Percentiles rank a stretch among this genome's conserved stretches.
phyloP scores from a whole-genome alignment of 2,797 vertebrate species.

The Micropoecilia bifurca region DNA sequence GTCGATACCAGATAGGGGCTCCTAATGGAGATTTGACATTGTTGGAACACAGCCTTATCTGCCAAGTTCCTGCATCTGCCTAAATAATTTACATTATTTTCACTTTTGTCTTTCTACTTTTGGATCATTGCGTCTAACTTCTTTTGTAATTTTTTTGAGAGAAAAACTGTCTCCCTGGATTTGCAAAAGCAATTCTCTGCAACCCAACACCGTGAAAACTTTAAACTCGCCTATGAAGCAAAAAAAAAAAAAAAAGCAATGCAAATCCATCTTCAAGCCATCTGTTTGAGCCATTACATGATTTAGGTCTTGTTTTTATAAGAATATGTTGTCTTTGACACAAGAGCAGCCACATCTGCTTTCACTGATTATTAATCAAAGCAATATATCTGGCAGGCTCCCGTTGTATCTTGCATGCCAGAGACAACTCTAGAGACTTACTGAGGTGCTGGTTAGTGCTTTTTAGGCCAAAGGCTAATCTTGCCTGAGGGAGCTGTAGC shows the following conservation, averaged over 20 bases:
- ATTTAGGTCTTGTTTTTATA: constrained; percentile 42
- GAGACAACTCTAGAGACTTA: constrained; percentile 37
- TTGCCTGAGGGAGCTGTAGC: constrained; percentile 59
- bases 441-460: constrained; percentile 44
- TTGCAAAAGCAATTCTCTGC: background rate
- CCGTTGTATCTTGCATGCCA: constrained; percentile 36
- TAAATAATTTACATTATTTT: constrained; percentile 43
- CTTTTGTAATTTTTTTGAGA: constrained; percentile 16
- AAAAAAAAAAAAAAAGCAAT: constrained; percentile 34
- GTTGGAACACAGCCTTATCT: constrained; percentile 8
- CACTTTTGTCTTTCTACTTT: constrained; percentile 31
- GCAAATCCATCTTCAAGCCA: constrained; percentile 24
- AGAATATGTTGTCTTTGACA: constrained; percentile 31
- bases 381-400: constrained; percentile 47
- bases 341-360: constrained; percentile 47
- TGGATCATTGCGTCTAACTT: constrained; percentile 29
- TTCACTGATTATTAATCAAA: constrained; percentile 61
- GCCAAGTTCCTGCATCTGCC: constrained; percentile 22
- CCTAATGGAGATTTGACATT: constrained; percentile 55
- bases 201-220: constrained; percentile 15
- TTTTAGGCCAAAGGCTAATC: constrained; percentile 59
- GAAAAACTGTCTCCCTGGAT: constrained; percentile 3
- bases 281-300: constrained; percentile 50
- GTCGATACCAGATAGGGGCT: constrained; percentile 60
- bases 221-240: constrained; percentile 46